These are phyloP conservation scores for Nycticebus coucang DNA, from an alignment of 2,113 vertebrate species.

Conservation along the genomic window DNA sequence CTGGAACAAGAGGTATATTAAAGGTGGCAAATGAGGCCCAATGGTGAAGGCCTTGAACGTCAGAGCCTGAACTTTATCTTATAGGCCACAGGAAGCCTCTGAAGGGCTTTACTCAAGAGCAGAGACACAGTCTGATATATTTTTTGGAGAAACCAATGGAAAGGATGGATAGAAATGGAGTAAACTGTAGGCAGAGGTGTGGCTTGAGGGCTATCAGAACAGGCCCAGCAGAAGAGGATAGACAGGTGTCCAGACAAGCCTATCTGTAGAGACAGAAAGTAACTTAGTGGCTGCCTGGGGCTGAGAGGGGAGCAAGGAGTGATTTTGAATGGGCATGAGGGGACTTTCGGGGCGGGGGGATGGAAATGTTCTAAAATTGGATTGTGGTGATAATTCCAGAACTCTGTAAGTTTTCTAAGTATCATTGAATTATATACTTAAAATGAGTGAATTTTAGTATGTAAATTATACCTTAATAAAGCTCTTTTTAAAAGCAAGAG, in stretches of 20 bases:
- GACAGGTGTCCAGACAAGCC: neutral
- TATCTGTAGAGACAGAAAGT: neutral
- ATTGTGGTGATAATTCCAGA: neutral
- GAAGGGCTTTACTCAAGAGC: slow-evolving; percentile 7
- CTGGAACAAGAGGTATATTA: neutral
- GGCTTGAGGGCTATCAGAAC: neutral
- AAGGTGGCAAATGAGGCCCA: neutral
- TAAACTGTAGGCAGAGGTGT: neutral
- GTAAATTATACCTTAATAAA: neutral
- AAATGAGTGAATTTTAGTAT: neutral
- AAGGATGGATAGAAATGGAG: neutral
- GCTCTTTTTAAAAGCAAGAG: neutral
- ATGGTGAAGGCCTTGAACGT: neutral
- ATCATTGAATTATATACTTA: neutral
- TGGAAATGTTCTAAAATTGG: neutral
- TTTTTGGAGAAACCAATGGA: neutral
- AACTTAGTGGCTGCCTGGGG: neutral
- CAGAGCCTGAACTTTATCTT: slow-evolving; percentile 20
- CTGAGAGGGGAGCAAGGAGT: neutral
- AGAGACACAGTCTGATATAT: neutral
- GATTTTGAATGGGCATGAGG: neutral
- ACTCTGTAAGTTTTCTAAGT: slow-evolving; percentile 11
- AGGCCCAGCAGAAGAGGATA: neutral
- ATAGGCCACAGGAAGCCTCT: neutral
- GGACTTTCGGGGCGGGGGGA: neutral